Evolutionary conservation across 2,888 invertebrate genomes (phyloP), one percentile per base, ranked within the genome.

Genomic region (Acanthosoma haemorrhoidale): DNA sequence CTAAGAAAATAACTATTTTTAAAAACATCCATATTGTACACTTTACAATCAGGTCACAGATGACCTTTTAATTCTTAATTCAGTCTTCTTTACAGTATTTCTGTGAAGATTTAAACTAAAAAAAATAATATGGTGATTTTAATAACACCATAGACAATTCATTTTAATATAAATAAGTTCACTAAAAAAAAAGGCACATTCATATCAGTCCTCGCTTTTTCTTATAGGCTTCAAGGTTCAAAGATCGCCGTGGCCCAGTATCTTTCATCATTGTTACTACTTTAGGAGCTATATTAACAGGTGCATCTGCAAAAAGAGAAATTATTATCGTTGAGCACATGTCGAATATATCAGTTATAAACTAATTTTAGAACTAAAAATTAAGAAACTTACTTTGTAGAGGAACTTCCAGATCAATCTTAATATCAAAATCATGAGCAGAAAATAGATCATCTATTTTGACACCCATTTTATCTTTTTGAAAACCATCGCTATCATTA

Each of bases 381-480:
- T 13, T 57, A 11, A 36, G 11, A 71, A 74, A 84, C 86, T 84
- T 79, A 91, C 91, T 88, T 75, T 90, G 87, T 75, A 89, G 82
- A 66, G 92, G 89, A 76, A 92, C 88, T 80, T 93, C 93, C 70
- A 94, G 80, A 79, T 97, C 96, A 74, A 98, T 95, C 80, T 89
- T 92, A 76, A 96, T 94, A 77, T 98, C 97, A 81, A 98, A 97
- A 81, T 98, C 94, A 79, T 98, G 98, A 32, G 83, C 83, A 31
- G 82, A 82, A 75, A 83, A 83, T 34, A 83, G 77, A 75, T 85
- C 85, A 69, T 84, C 84, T 31, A 81, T 76, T 79, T 74, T 79
- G 43, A 51, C 59, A 25, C 67, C 67, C 32, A 34, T 16, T 67
- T 57, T 57, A 21, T 67, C 57, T 51, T 57, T 57, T 51, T 67